Evolutionary conservation across 2,888 invertebrate genomes (phyloP), one percentile per base, ranked within the genome.

Genomic region (Ptilodon capucinus): DNA sequence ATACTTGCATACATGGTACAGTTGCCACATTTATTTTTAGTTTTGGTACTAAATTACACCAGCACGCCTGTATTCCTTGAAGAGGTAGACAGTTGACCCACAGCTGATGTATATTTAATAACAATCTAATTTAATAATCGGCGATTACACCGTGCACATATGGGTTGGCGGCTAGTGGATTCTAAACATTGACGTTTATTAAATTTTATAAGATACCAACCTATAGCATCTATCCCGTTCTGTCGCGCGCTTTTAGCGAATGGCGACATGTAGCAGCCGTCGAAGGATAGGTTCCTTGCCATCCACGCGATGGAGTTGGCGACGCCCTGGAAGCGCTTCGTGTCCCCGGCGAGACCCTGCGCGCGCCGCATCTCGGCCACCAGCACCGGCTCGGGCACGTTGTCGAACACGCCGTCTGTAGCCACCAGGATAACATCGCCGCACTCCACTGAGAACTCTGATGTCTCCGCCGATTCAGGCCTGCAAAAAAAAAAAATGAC

Each of bases 321-420:
- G 53, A 97, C 97, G 68, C 94, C 95, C 86, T 98, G 98, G 65
- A 98, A 92, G 68, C 93, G 92, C 58, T 93, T 92, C 38, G 96
- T 93, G 85, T 96, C 96, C 18, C 78, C 81, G 1, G 74, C 76
- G 14, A 74, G 57, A 2, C 64, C 73, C 48, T 77, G 76, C 51
- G 94, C 94, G 82, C 95, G 94, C 64, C 93, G 91, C 86, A 99
- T 93, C 86, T 98, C 97, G 42, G 95, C 95, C 64, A 98, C 92
- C 72, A 99, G 93, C 79, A 98, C 93, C 61, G 95, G 95, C 73
- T 97, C 97, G 52, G 98, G 98, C 70, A 99, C 95, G 91, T 99
- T 99, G 91, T 99, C 99, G 91, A 99, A 99, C 46, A 99, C 97
- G 44, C 99, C 99, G 88, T 99, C 99, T 0, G 99, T 99, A 18